phyloP scores from a whole-genome alignment of 2,888 invertebrate species.

The Brachynemurus nebulosus region DNA sequence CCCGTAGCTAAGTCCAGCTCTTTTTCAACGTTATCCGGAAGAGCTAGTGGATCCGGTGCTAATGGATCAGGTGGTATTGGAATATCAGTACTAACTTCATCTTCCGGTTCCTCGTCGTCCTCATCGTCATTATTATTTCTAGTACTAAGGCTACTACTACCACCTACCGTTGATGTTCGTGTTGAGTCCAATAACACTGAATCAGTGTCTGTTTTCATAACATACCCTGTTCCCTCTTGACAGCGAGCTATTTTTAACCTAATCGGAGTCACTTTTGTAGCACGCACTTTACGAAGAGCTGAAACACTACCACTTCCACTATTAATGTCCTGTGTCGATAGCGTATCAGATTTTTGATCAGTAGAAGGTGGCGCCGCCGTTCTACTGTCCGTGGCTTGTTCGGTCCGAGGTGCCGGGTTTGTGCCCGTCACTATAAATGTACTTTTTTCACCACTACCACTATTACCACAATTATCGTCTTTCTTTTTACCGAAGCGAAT shows the following conservation, averaged over 20 bases:
- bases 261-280: conserved; percentile 61
- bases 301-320: conserved; percentile 24
- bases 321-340: conserved; percentile 3
- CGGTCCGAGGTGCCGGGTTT: conserved; percentile 13
- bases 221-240: conserved; percentile 58
- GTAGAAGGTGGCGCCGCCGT: conserved; percentile 13
- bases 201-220: conserved; percentile 34
- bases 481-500: conserved; percentile 52
- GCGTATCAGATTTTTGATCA: conserved; percentile 7
- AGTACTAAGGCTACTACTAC: too few relatives aligned
- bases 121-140: too few relatives aligned
- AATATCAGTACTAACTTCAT: not conserved
- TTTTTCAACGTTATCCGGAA: conserved; percentile 16
- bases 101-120: not conserved
- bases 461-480: conserved; percentile 26
- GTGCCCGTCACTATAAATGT: conserved; percentile 10
- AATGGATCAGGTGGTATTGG: conserved; percentile 1
- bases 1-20: conserved; percentile 10
- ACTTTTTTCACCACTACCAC: conserved; percentile 13
- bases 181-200: conserved; percentile 8
- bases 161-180: conserved; percentile 3
- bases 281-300: conserved; percentile 41
- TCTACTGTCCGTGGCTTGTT: conserved; percentile 14
- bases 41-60: conserved; percentile 6
- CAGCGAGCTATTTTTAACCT: conserved; percentile 72